Evolutionary conservation across 2,113 vertebrate genomes (phyloP).

Genomic region (Haplochromis vanheusdeni): DNA sequence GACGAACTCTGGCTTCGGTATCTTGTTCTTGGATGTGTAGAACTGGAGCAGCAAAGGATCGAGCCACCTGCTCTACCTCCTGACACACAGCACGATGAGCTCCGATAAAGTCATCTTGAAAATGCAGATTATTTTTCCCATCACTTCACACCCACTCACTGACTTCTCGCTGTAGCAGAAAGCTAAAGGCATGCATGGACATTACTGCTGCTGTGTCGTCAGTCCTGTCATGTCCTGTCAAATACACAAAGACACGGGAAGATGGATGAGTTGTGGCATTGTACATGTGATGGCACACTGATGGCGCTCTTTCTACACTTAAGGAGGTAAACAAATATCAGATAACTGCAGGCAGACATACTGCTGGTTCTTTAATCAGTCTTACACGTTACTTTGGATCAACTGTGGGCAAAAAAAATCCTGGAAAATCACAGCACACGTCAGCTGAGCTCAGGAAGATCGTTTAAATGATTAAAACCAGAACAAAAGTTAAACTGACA

Average conservation of each 20-base stretch:
- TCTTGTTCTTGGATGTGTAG: background rate
- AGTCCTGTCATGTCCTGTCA: conserved; percentile 24
- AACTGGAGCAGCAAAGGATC: fast-evolving
- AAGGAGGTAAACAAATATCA: background rate
- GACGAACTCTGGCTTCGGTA: background rate
- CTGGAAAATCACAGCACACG: background rate
- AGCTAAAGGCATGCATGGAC: background rate
- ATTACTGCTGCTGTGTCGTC: conserved; percentile 24
- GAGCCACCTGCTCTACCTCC: background rate
- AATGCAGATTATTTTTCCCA: background rate
- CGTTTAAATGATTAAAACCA: background rate
- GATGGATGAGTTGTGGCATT: conserved; percentile 3
- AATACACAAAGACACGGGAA: conserved; percentile 18
- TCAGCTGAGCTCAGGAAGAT: background rate
- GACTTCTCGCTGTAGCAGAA: background rate
- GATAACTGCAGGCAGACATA: background rate
- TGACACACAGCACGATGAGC: background rate
- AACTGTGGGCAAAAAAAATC: background rate
- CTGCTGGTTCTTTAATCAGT: background rate
- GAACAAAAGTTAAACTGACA: background rate
- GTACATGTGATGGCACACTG: background rate
- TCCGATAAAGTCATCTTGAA: background rate
- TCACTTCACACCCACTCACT: background rate
- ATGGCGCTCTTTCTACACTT: background rate
- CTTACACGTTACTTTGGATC: background rate